Evolutionary conservation across 2,888 invertebrate genomes (phyloP).

Genomic region (Volucella inanis): DNA sequence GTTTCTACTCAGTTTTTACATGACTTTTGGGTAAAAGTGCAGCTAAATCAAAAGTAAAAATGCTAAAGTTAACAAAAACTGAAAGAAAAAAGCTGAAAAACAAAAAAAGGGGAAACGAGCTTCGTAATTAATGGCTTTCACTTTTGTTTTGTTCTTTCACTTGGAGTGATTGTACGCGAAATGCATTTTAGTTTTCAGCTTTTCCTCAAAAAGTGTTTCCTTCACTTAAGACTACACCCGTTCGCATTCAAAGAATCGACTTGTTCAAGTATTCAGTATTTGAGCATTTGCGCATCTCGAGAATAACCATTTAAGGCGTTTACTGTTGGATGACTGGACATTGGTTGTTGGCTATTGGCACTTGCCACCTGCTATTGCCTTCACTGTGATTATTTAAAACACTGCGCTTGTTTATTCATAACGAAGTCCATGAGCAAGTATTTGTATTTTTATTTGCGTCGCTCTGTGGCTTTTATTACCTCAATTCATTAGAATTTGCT

Average conservation of each 20-base stretch:
- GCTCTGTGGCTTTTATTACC: constrained; percentile 34
- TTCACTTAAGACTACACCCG: constrained; percentile 2
- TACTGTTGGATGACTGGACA: neutral
- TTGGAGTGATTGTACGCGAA: constrained; percentile 4
- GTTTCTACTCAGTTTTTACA: neutral
- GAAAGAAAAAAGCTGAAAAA: neutral
- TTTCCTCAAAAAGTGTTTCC: neutral
- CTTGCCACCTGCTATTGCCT: neutral
- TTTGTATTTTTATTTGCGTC: constrained; percentile 8
- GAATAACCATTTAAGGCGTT: constrained; percentile 58
- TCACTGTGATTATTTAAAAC: constrained; percentile 1
- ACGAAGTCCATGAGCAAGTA: constrained; percentile 21
- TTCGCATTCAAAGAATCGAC: constrained; percentile 14
- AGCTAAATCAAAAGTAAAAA: constrained; percentile 19
- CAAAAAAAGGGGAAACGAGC: constrained; percentile 8
- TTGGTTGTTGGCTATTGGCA: neutral
- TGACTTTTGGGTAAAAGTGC: constrained; percentile 46
- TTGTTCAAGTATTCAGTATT: too few relatives aligned
- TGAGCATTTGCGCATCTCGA: constrained; percentile 47
- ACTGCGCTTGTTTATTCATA: constrained; percentile 49
- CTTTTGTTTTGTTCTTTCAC: constrained; percentile 57
- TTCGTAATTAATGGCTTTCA: constrained; percentile 61
- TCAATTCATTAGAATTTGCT: constrained; percentile 53
- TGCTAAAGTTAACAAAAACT: neutral
- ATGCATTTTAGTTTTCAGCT: constrained; percentile 21